Base-by-base conservation (phyloP, 1,140 invertebrate genomes). In the Dendroctonus ponderosae region DNA sequence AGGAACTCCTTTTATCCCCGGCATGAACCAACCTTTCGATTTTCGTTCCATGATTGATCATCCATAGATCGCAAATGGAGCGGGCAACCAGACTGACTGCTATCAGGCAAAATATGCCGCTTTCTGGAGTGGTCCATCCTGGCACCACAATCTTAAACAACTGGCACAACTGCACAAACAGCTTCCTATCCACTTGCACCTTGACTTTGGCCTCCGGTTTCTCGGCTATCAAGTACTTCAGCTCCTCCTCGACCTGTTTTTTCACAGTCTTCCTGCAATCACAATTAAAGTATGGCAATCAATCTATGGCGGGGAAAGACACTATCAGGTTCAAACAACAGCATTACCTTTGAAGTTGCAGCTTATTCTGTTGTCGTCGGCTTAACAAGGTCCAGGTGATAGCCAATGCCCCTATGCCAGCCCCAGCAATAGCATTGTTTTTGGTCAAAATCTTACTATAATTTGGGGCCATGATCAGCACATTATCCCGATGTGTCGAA, bases 21-120 rank as follows among this genome's bases (percentile, higher is more conserved):
- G n/a, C n/a, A 5, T 12, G 9, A 46, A 46, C 53, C 4, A 11
- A 93, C 91, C 90, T 93, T 85, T 99, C 96, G 73, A 98, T 90
- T 61, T 91, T 83, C 3, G 96, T 99, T 11, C 90, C 89, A 79
- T 93, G 93, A 72, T 93, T 89, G 70, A 99, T 99, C 82, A 98
- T 89, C 94, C 95, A 99, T 52, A 99, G 85, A 82, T 99, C 97
- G 77, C 94, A 97, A 37, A 96, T 83, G 0, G 96, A 97, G 75
- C 96, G 85, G 5, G 90, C 85, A 7, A 97, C 83, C 7, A 99
- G 81, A 37, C 92, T 87, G 7, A 79, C 72, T 6, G 95, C 95
- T 48, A 99, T 90, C 7, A 97, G 75, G 3, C 87, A 66, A 75
- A 97, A 81, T 69, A 92, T 93, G 49, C 89, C 91, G 65, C 85